phyloP scores from a whole-genome alignment of 2,797 vertebrate species.

The Mus minutoides region DNA sequence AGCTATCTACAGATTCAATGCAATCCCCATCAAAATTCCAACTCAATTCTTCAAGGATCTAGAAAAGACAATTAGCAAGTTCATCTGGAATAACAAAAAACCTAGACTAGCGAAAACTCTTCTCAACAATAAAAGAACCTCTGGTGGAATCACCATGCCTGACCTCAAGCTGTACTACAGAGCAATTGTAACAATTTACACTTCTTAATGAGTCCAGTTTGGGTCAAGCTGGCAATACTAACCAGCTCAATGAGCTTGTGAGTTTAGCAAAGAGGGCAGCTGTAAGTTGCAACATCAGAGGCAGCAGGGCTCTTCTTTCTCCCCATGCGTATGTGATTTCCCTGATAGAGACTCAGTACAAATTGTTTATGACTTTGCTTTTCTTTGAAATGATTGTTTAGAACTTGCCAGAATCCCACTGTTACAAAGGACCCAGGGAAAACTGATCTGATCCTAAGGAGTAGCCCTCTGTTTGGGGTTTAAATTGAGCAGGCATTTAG shows the following conservation, averaged over 20 bases:
- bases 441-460: not conserved
- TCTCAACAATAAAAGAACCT: too few species aligned
- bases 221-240: not conserved
- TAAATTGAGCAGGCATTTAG: not conserved
- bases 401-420: constrained; percentile 5
- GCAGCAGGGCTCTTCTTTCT: not conserved
- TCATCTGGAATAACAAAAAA: too few species aligned
- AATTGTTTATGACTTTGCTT: not conserved
- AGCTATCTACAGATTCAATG: too few species aligned
- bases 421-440: not conserved
- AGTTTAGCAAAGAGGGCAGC: not conserved
- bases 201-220: not conserved
- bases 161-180: too few species aligned
- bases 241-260: not conserved
- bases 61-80: too few species aligned
- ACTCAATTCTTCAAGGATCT: too few species aligned
- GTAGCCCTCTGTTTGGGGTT: not conserved
- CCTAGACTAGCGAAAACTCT: too few species aligned
- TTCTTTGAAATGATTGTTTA: constrained; percentile 24
- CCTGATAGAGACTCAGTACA: not conserved
- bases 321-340: not conserved
- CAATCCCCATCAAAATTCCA: too few species aligned
- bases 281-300: not conserved
- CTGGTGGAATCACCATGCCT: too few species aligned
- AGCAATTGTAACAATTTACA: too few species aligned